A percentile compares a stretch with the other conserved stretches of the same genome.
These are phyloP conservation scores for Colossoma macropomum DNA, from an alignment of 2,113 vertebrate species.

Conservation along the genomic window DNA sequence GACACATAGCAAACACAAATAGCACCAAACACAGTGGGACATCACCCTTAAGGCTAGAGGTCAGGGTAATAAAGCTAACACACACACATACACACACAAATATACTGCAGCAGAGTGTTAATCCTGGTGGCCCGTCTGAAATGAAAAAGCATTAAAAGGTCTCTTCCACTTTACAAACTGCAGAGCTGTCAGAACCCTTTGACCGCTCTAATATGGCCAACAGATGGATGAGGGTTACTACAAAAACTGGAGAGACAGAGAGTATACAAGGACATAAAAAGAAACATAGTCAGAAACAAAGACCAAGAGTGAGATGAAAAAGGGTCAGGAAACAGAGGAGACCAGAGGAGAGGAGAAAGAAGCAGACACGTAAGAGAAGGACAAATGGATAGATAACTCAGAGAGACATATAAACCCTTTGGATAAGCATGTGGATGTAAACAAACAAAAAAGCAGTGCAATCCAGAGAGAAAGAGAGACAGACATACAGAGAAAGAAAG, in stretches of 20 bases:
- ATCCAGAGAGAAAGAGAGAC: no score
- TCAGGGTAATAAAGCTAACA: not conserved
- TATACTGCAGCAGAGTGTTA: conserved; percentile 21
- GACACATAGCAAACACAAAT: not conserved
- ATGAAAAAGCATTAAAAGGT: conserved; percentile 38
- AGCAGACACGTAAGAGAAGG: no score
- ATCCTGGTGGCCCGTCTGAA: conserved; percentile 38
- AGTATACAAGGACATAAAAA: not conserved
- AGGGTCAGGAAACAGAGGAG: no score
- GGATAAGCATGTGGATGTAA: no score
- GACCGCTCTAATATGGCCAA: not conserved
- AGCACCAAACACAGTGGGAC: conserved; percentile 15
- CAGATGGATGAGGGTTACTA: conserved; percentile 1
- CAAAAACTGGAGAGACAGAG: not conserved
- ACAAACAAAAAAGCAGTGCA: no score
- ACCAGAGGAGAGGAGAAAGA: no score
- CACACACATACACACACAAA: conserved; percentile 20
- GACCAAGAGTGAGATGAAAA: not conserved
- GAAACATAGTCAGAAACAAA: not conserved
- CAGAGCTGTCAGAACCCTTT: not conserved
- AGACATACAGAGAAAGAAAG: not conserved
- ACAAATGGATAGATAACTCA: no score
- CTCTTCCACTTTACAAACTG: conserved; percentile 20
- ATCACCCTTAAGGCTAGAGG: conserved; percentile 13
- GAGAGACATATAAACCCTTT: no score